Evolutionary conservation across 2,888 invertebrate species (phyloP).

Genomic region (Xestia c-nigrum): DNA sequence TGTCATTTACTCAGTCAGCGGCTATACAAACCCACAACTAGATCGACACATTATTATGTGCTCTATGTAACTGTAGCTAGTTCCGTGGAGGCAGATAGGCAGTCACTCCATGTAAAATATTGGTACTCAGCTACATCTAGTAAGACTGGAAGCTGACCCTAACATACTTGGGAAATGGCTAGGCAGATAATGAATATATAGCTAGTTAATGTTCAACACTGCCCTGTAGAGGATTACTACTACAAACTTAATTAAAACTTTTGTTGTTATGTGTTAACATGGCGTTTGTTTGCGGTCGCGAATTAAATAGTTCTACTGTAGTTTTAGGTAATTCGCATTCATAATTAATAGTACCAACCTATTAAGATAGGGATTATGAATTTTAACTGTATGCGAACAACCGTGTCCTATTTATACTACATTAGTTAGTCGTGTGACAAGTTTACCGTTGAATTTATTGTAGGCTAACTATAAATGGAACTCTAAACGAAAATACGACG

Average conservation of each 20-base stretch:
- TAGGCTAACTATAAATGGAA: constrained; percentile 4
- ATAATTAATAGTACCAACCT: constrained; percentile 16
- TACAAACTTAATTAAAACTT: constrained; percentile 41
- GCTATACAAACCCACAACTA: not conserved
- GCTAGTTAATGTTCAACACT: not conserved
- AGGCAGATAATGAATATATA: too few relatives aligned
- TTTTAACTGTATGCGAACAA: constrained; percentile 1
- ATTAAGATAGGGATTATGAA: constrained; percentile 14
- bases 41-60: not conserved
- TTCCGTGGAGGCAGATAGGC: too few relatives aligned
- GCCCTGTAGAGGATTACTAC: not conserved
- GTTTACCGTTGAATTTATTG: constrained; percentile 17
- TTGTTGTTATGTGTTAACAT: constrained; percentile 20
- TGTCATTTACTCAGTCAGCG: not conserved
- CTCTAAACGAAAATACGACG: constrained; percentile 18
- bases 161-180: too few relatives aligned
- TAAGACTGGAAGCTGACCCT: too few relatives aligned
- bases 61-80: not conserved
- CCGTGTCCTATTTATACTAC: not conserved
- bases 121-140: too few relatives aligned
- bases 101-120: too few relatives aligned
- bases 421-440: not conserved
- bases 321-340: constrained; percentile 21
- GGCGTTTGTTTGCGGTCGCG: constrained; percentile 2
- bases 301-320: constrained; percentile 37